These are phyloP conservation scores for Bradynema listronoti DNA, from an alignment of 1,140 invertebrate genomes.

Conservation along the genomic window DNA sequence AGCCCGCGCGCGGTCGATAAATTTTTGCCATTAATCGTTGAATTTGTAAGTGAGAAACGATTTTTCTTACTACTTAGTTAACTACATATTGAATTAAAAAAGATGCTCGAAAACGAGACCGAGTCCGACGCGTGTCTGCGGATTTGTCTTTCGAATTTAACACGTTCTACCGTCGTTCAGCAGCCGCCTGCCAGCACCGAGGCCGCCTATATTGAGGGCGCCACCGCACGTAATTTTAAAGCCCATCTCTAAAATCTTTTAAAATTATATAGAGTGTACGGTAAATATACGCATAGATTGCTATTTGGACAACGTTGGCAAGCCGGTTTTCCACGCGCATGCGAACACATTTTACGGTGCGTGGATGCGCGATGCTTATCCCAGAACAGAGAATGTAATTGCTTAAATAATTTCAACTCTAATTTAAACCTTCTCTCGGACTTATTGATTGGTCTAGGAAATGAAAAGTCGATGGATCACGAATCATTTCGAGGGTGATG, in stretches of 20 bases:
- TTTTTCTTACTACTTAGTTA: too few relatives aligned
- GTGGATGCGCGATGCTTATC: slow-evolving; percentile 58
- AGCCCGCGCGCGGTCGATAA: slow-evolving; percentile 31
- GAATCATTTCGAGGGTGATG: slow-evolving; percentile 54
- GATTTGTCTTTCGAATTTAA: slow-evolving; percentile 42
- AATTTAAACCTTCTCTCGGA: too few relatives aligned
- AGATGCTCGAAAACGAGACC: slow-evolving; percentile 54
- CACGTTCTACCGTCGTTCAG: too few relatives aligned
- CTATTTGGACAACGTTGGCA: slow-evolving; percentile 55
- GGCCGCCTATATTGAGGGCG: slow-evolving; percentile 56
- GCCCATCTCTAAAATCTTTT: background rate
- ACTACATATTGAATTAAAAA: too few relatives aligned
- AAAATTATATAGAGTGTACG: background rate
- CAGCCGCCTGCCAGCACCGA: slow-evolving; percentile 49
- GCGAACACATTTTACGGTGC: slow-evolving; percentile 57
- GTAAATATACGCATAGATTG: slow-evolving; percentile 51
- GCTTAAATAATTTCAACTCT: too few relatives aligned
- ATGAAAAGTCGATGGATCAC: slow-evolving; percentile 53
- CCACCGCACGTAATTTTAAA: slow-evolving; percentile 49
- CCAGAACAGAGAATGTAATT: slow-evolving; percentile 8
- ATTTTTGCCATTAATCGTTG: slow-evolving; percentile 41
- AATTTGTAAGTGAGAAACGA: slow-evolving; percentile 36
- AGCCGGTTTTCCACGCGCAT: slow-evolving; percentile 58
- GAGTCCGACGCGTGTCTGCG: slow-evolving; percentile 52
- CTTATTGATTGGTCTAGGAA: slow-evolving; percentile 32